phyloP scores from a whole-genome alignment of 2,113 vertebrate species.

The Chaetodon auriga region DNA sequence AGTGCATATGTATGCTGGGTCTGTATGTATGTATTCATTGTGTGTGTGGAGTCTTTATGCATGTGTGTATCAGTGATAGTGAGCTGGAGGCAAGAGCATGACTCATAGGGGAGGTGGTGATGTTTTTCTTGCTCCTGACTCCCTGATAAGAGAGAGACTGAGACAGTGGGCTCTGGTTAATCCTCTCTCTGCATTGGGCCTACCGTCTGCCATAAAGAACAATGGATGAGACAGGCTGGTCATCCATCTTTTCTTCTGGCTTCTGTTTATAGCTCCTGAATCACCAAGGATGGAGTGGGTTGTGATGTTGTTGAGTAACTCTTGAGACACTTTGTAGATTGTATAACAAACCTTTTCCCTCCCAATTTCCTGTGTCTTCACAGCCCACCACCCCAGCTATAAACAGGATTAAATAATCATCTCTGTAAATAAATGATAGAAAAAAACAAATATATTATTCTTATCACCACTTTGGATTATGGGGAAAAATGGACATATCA shows the following conservation, averaged over 20 bases:
- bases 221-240: conserved; percentile 53
- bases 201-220: conserved; percentile 51
- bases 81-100: conserved; percentile 50
- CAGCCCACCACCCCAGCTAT: conserved; percentile 24
- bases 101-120: conserved; percentile 62
- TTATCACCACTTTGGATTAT: conserved; percentile 22
- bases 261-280: conserved; percentile 70
- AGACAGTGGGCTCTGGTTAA: conserved; percentile 58
- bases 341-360: conserved; percentile 50
- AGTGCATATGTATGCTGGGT: background rate
- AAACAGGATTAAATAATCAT: conserved; percentile 25
- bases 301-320: conserved; percentile 61
- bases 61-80: conserved; percentile 38
- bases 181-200: conserved; percentile 51
- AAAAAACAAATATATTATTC: background rate
- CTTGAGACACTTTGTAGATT: conserved; percentile 57
- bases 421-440: conserved; percentile 10
- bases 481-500: conserved; percentile 22
- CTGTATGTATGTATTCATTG: conserved; percentile 23
- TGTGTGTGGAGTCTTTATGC: conserved; percentile 10
- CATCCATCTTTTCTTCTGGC: conserved; percentile 57
- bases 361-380: conserved; percentile 42
- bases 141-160: conserved; percentile 59
- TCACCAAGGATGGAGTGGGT: conserved; percentile 68
- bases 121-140: conserved; percentile 55